These are phyloP conservation scores for Neostethus bicornis DNA, from an alignment of 2,797 vertebrate genomes.

Conservation along the genomic window DNA sequence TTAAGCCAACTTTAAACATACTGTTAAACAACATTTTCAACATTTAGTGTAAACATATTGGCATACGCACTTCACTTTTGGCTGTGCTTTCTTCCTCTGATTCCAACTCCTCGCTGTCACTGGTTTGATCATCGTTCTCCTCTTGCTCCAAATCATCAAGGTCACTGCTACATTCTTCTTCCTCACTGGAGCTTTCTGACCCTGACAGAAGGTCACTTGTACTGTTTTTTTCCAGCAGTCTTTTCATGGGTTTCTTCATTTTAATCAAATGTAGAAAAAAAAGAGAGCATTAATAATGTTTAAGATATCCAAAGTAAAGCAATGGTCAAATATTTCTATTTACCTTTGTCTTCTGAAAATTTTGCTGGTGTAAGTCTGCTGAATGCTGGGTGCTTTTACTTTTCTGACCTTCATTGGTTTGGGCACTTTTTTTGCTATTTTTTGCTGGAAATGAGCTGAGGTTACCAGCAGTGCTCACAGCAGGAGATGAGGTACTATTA, in stretches of 20 bases:
- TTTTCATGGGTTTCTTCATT: conserved; percentile 85
- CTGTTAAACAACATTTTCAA: neutral
- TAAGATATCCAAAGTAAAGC: neutral
- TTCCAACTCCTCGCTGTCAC: conserved; percentile 88
- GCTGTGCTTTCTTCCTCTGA: conserved; percentile 83
- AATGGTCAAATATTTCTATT: conserved; percentile 78
- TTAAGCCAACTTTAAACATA: too few species aligned
- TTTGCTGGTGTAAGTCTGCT: conserved; percentile 74
- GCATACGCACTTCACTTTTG: conserved; percentile 84
- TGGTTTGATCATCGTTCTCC: conserved; percentile 86
- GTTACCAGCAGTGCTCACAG: conserved; percentile 77
- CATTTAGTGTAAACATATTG: conserved; percentile 3
- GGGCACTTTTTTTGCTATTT: conserved; percentile 73
- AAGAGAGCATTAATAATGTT: neutral
- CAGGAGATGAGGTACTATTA: conserved; percentile 75
- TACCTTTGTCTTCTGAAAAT: conserved; percentile 84
- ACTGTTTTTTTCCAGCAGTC: conserved; percentile 85
- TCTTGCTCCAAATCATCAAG: conserved; percentile 87
- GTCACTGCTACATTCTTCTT: conserved; percentile 87
- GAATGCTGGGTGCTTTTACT: conserved; percentile 77
- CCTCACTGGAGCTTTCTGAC: conserved; percentile 90
- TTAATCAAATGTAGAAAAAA: conserved; percentile 3
- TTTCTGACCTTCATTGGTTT: conserved; percentile 69
- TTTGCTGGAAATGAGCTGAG: conserved; percentile 70
- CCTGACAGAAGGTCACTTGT: conserved; percentile 91